Percentiles rank a stretch among this genome's conserved stretches.
Evolutionary conservation across 2,888 invertebrate species (phyloP).

Genomic region (Bugulina stolonifera): DNA sequence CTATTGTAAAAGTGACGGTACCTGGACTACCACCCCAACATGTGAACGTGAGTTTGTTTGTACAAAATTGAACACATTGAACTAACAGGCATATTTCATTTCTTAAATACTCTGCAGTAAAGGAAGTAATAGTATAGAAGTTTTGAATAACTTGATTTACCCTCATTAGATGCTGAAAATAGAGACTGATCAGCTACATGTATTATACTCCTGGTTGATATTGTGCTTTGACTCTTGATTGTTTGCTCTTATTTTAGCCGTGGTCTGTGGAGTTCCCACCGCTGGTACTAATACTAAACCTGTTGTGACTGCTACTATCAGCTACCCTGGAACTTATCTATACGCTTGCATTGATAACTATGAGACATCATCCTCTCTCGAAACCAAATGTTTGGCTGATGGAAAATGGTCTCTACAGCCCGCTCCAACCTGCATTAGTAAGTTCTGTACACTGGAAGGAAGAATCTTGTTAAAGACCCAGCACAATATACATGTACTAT

Average conservation of each 20-base stretch:
- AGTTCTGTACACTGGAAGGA: not conserved
- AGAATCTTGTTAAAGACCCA: too few species aligned
- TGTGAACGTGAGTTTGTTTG: conserved; percentile 18
- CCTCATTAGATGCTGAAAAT: too few species aligned
- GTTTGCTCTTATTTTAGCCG: too few species aligned
- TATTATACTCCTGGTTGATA: too few species aligned
- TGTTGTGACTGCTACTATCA: not conserved
- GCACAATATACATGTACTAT: too few species aligned
- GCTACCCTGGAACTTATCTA: not conserved
- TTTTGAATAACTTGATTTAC: too few species aligned
- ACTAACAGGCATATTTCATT: too few species aligned
- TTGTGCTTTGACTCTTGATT: too few species aligned
- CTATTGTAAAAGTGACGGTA: not conserved
- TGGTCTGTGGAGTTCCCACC: conserved; percentile 16
- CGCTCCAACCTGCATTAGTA: conserved; percentile 8
- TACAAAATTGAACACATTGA: too few species aligned
- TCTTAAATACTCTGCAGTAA: too few species aligned
- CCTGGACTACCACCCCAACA: conserved; percentile 12
- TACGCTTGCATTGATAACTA: conserved; percentile 9
- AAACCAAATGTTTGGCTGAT: conserved; percentile 18
- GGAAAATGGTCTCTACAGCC: conserved; percentile 3
- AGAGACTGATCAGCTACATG: too few species aligned
- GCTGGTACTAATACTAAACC: conserved; percentile 6
- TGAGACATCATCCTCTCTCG: not conserved
- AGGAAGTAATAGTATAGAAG: too few species aligned